Percentiles rank a stretch among this genome's conserved stretches.
Evolutionary conservation across 2,113 vertebrate species (phyloP).

Genomic region (Podarcis muralis): DNA sequence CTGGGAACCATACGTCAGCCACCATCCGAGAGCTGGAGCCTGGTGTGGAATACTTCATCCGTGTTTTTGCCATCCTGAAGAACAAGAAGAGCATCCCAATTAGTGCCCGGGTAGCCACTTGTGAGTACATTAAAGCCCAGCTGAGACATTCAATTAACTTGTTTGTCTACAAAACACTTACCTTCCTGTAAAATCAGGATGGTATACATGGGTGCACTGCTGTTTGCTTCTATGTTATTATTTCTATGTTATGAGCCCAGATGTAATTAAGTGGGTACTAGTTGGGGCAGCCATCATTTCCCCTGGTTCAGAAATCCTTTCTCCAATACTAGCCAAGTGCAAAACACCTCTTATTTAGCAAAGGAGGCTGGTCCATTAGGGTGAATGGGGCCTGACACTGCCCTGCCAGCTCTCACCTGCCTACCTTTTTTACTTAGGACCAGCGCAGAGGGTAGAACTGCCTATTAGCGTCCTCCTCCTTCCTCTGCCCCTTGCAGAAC

Average conservation of each 20-base stretch:
- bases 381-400: too few species aligned
- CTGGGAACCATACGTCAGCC: conserved; percentile 86
- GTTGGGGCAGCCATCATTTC: background rate
- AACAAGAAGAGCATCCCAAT: conserved; percentile 95
- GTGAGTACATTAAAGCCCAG: conserved; percentile 70
- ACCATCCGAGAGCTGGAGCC: conserved; percentile 92
- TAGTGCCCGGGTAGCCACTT: conserved; percentile 91
- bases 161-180: background rate
- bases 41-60: conserved; percentile 94
- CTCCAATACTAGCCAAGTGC: too few species aligned
- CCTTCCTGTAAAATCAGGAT: background rate
- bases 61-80: conserved; percentile 91
- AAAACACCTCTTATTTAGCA: background rate
- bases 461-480: too few species aligned
- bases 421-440: too few species aligned
- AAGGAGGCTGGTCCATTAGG: too few species aligned
- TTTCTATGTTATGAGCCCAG: too few species aligned
- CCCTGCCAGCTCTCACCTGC: too few species aligned
- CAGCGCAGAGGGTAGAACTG: too few species aligned
- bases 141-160: background rate
- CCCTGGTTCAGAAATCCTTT: background rate
- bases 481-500: too few species aligned
- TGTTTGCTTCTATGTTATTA: background rate
- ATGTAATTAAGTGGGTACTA: too few species aligned
- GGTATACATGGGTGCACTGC: background rate